These are phyloP conservation scores for Idaea aversata DNA, from an alignment of 2,888 invertebrate genomes.

Conservation along the genomic window DNA sequence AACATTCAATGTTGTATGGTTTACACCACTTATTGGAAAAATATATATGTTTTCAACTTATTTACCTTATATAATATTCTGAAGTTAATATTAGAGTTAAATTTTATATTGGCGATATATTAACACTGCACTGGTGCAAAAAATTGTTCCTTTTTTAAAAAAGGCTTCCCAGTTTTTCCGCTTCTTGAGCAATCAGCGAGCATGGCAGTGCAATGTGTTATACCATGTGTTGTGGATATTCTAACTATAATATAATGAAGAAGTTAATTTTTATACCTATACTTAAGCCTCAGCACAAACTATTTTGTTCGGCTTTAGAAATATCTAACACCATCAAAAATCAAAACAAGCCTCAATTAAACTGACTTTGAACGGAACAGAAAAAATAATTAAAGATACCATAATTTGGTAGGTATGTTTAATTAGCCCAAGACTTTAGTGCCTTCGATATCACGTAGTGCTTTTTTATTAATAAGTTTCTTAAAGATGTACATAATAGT, in stretches of 20 bases:
- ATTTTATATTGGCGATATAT: background rate
- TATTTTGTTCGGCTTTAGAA: background rate
- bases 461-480: too few species aligned
- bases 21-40: too few species aligned
- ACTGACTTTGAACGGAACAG: too few species aligned
- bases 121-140: background rate
- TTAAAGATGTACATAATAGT: too few species aligned
- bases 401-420: too few species aligned
- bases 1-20: too few species aligned
- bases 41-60: too few species aligned
- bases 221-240: background rate
- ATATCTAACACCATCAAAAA: background rate
- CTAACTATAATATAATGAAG: background rate
- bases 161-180: background rate
- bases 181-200: background rate
- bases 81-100: background rate
- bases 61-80: background rate
- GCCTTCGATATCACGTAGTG: too few species aligned
- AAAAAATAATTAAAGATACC: too few species aligned
- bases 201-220: background rate
- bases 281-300: background rate
- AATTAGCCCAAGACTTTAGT: too few species aligned
- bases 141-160: background rate
- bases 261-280: background rate
- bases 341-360: background rate